Conservation (phyloP, 1,140 invertebrate species). For the Ephestia elutella region DNA sequence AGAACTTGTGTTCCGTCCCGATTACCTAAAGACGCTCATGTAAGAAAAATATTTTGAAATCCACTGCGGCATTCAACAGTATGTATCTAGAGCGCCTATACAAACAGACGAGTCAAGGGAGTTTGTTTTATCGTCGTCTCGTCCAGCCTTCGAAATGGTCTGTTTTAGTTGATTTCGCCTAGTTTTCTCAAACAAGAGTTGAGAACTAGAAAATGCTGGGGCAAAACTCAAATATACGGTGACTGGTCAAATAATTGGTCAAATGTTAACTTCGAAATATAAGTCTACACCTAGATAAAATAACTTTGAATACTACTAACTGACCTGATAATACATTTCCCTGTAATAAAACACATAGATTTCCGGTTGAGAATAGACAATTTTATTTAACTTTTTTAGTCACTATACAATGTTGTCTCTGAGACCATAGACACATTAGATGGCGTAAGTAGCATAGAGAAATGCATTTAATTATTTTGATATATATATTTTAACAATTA, state of each 20-base stretch:
- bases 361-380: no score
- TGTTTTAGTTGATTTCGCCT: neutral
- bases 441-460: no score
- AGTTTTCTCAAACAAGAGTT: neutral
- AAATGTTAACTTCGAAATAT: neutral
- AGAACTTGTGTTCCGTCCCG: no score
- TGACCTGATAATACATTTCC: no score
- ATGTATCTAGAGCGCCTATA: neutral
- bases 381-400: no score
- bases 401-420: no score
- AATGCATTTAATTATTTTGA: no score
- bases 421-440: no score
- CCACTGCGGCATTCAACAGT: neutral
- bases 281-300: neutral
- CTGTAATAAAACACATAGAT: no score
- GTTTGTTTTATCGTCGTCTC: neutral
- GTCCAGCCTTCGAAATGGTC: neutral
- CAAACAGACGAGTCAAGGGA: slow-evolving; percentile 1
- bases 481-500: no score
- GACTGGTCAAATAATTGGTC: neutral
- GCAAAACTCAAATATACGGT: neutral
- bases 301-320: no score
- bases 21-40: neutral
- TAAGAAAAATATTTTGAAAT: neutral
- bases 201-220: neutral